Evolutionary conservation across 2,113 vertebrate species (phyloP).

Genomic region (Dipodomys merriami): DNA sequence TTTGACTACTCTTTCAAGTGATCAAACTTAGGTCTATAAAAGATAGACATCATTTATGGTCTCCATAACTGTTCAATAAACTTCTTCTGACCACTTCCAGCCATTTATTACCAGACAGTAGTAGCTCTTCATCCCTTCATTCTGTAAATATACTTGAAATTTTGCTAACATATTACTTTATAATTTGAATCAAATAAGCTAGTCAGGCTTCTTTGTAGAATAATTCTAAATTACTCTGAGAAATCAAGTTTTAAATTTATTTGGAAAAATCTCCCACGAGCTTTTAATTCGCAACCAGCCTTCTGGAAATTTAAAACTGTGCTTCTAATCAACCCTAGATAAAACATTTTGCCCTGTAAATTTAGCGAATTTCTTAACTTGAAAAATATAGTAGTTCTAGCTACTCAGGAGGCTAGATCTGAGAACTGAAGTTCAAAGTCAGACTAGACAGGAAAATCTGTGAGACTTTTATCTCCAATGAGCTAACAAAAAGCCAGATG

Average conservation of each 20-base stretch:
- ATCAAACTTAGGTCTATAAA: too few relatives aligned
- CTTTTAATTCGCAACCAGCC: not conserved
- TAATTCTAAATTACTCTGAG: slow-evolving; percentile 36
- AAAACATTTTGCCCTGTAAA: not conserved
- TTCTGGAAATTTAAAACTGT: slow-evolving; percentile 52
- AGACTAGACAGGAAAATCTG: too few relatives aligned
- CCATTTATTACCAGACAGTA: not conserved
- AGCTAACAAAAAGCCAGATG: too few relatives aligned
- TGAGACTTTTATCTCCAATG: too few relatives aligned
- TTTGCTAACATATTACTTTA: not conserved
- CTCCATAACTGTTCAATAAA: not conserved
- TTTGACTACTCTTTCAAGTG: not conserved
- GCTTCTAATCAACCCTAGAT: not conserved
- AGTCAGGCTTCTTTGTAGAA: not conserved
- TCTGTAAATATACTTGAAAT: not conserved
- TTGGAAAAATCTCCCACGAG: not conserved
- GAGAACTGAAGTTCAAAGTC: too few relatives aligned
- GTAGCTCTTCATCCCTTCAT: not conserved
- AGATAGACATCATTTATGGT: not conserved
- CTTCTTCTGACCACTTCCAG: not conserved
- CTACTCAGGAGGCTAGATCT: too few relatives aligned
- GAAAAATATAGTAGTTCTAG: not conserved
- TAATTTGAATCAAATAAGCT: slow-evolving; percentile 36
- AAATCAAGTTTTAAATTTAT: slow-evolving; percentile 50
- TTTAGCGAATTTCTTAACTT: not conserved